phyloP scores from a whole-genome alignment of 1,140 invertebrate species.

The Drosophila hydei region DNA sequence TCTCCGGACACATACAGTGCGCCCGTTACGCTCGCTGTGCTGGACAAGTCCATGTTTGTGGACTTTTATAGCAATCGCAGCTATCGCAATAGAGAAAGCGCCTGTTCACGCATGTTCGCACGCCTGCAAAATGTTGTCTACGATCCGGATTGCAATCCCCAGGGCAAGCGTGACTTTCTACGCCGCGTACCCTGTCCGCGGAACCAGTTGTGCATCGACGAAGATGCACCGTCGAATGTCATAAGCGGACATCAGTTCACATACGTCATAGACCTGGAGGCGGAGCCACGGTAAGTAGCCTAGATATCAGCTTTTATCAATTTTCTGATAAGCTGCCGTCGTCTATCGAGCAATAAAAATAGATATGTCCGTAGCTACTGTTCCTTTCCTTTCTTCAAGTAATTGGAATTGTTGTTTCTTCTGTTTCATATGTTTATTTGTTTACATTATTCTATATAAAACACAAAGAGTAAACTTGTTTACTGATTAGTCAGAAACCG shows the following conservation, averaged over 20 bases:
- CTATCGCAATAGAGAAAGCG: conserved; percentile 83
- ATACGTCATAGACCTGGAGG: conserved; percentile 94
- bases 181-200: conserved; percentile 93
- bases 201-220: conserved; percentile 92
- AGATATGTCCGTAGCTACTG: background rate
- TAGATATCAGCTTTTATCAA: conserved; percentile 10
- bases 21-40: conserved; percentile 92
- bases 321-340: conserved; percentile 13
- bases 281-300: conserved; percentile 91
- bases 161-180: conserved; percentile 93
- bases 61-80: conserved; percentile 92
- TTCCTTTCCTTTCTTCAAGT: background rate
- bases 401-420: background rate
- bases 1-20: conserved; percentile 87
- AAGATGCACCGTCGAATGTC: conserved; percentile 93
- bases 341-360: background rate
- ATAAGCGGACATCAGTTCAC: conserved; percentile 96
- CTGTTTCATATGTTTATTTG: background rate
- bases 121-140: conserved; percentile 92
- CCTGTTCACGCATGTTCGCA: conserved; percentile 94
- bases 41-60: conserved; percentile 94
- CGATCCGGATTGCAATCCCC: conserved; percentile 90
- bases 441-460: background rate
- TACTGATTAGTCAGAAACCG: background rate
- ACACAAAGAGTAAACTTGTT: background rate